A percentile compares a stretch with the other conserved stretches of the same genome.
Conservation (phyloP, 2,888 invertebrate species). For the Ochlodes sylvanus region DNA sequence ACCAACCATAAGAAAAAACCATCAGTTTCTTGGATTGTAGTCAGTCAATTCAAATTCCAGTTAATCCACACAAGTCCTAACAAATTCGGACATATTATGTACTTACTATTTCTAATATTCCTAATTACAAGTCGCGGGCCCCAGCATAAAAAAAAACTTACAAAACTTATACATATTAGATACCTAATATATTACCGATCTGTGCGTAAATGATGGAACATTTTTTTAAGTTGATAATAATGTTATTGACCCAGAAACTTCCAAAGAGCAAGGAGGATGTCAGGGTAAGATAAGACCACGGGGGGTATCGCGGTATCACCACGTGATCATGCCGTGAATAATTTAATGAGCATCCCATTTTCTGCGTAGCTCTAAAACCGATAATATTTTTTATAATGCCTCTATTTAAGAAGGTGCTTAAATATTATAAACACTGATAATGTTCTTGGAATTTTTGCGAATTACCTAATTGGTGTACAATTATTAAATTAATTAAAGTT, state of each 20-base stretch:
- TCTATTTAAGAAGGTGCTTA: neutral
- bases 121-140: no score
- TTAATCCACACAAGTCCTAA: no score
- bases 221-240: neutral
- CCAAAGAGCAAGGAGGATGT: constrained; percentile 9
- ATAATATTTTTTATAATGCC: constrained; percentile 4
- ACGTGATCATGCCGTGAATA: constrained; percentile 5
- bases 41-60: no score
- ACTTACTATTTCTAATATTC: no score
- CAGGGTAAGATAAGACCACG: constrained; percentile 2
- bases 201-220: no score
- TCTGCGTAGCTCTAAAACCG: neutral
- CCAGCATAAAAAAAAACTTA: no score
- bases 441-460: constrained; percentile 5
- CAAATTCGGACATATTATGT: no score
- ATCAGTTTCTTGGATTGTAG: no score
- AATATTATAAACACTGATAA: neutral
- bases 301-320: constrained; percentile 13
- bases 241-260: constrained; percentile 36
- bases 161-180: no score
- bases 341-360: constrained; percentile 6
- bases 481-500: neutral
- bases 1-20: no score
- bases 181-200: no score
- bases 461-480: neutral